Base-by-base conservation (phyloP, 2,888 invertebrate species). In the Philonicus albiceps region DNA sequence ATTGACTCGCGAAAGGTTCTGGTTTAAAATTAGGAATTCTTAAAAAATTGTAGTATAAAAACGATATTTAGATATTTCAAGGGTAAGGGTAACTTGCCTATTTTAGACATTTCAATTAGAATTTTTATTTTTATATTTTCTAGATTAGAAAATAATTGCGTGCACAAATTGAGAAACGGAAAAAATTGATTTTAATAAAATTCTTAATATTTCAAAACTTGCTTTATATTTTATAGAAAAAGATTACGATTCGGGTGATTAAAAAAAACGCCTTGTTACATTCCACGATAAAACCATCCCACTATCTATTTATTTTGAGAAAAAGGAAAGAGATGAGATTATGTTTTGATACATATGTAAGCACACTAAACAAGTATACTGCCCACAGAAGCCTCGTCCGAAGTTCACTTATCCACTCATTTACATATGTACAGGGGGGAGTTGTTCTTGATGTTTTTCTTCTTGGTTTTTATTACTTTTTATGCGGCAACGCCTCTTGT, bases 401-500 rank as follows among this genome's bases (percentile, higher is more conserved):
- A 76, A 76, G n/a, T 76, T n/a, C 76, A 37, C 40, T 40, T n/a
- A 76, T 76, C 34, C 43, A 34, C 75, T 37, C 37, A 76, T 76
- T 76, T 76, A 76, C 76, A 76, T 83, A 72, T 83, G 72, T 64
- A 64, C 64, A 64, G 27, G 64, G n/a, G 49, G 22, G 22, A 22
- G 11, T 27, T 64, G 64, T 27, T 64, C 27, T 11, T 6, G n/a
- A 2, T n/a, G 7, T 53, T 19, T 19, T 7, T 19, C 16, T 43
- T 43, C 16, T 43, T 1, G 11, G 16, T 43, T 16, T 31, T 43
- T 43, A 43, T 43, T 43, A 64, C 7, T 84, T 73, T 85, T 85
- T 73, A 74, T 55, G 80, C 30, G 80, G 27, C n/a, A 88, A 11
- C 85, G 75, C 86, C 85, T 88, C 88, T 78, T 88, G 88, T 76